Base-by-base conservation (phyloP, 2,888 invertebrate genomes). In the Caradrina kadenii region DNA sequence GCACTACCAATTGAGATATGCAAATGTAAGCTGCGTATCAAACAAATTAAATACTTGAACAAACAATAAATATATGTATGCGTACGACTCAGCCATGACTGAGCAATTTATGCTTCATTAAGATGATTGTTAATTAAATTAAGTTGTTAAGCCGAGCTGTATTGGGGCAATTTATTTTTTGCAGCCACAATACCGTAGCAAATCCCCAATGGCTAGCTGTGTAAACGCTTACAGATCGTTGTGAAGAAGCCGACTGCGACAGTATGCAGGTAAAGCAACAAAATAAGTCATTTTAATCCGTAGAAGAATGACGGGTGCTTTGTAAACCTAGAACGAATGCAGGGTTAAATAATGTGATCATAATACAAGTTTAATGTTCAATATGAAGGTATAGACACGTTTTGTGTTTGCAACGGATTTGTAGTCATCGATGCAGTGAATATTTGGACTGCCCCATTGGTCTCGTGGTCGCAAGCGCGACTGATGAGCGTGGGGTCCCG, bases 271-370 rank as follows among this genome's bases (percentile, higher is more conserved):
- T 88, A 83, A 83, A 85, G 84, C 85, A 87, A 93, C 92, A 90
- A 90, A 90, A 89, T 92, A 90, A 89, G 88, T 91, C 86, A 90
- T 91, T 92, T 92, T 93, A 93, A 93, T 93, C 90, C 89, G 76
- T 71, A 84, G 81, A 89, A 91, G 90, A 91, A 92, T 89, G 87
- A 87, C 84, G 82, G 82, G 83, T 83, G 88, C 90, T 91, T 92
- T 92, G 91, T 90, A 86, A 86, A 82, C 82, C 79, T 84, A 81
- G 70, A 87, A 83, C 83, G 87, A 87, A 90, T 86, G 84, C 81
- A 76, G 85, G 86, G 87, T 88, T 90, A 90, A 91, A 92, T 89
- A 90, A 90, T 84, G 79, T 53, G 67, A 67, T 68, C 66, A 52
- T 69, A 35, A 63, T 66, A 72, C 59, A 65, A 82, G 82, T 73